Percentiles rank a stretch among this genome's conserved stretches.
Evolutionary conservation across 2,888 invertebrate genomes (phyloP).

Genomic region (Limnephilus marmoratus): DNA sequence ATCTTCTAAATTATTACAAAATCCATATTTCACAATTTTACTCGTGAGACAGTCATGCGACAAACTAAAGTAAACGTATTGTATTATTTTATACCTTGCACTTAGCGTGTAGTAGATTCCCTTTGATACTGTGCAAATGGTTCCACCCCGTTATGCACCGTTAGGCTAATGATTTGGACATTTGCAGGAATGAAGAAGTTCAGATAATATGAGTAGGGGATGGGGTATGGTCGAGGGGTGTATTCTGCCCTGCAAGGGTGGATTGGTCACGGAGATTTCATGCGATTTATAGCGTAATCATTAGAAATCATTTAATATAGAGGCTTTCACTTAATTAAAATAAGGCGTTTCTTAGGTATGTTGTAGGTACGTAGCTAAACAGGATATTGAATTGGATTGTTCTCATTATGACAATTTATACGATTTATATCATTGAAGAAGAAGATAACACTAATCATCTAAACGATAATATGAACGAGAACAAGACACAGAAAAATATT

Average conservation of each 20-base stretch:
- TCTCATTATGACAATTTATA: too few relatives aligned
- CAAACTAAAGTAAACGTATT: background rate
- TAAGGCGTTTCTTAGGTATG: background rate
- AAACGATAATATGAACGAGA: too few relatives aligned
- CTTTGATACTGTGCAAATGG: conserved; percentile 28
- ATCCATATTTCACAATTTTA: too few relatives aligned
- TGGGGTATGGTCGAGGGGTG: background rate
- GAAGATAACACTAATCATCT: too few relatives aligned
- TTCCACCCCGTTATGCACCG: conserved; percentile 33
- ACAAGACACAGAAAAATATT: too few relatives aligned
- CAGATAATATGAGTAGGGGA: background rate
- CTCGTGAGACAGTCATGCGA: too few relatives aligned
- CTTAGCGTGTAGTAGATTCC: background rate
- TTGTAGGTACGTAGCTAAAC: background rate
- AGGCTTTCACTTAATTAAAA: background rate
- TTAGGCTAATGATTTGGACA: conserved; percentile 32
- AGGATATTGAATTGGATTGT: too few relatives aligned
- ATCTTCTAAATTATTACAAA: too few relatives aligned
- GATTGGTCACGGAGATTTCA: conserved; percentile 37
- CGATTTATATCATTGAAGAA: too few relatives aligned
- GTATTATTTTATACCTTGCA: background rate
- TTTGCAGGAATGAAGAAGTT: conserved; percentile 38
- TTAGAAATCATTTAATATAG: background rate
- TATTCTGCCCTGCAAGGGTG: background rate
- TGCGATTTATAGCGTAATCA: conserved; percentile 18